Evolutionary conservation across 2,113 vertebrate genomes (phyloP), one percentile per base, ranked within the genome.

Genomic region (Sander lucioperca): DNA sequence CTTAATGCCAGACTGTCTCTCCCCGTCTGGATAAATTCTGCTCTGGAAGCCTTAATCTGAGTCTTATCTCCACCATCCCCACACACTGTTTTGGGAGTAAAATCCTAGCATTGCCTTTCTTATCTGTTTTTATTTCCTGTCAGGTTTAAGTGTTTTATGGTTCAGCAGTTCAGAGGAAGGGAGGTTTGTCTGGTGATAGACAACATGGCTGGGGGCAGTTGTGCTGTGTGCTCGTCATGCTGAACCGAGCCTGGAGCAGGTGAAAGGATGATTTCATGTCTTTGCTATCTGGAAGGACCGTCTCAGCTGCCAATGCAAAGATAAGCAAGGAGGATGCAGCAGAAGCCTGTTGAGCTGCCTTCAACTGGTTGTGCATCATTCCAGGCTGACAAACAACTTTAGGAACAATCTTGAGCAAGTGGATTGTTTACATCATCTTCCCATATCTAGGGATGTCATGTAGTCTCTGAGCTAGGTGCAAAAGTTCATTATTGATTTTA

Each of bases 191-290:
- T 78, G 77, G 51, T 84, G 91, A 86, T 79, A 91, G 90, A 90
- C 90, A 84, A 80, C 77, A 82, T 80, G 86, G 76, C 87, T 23
- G 48, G 53, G 63, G 80, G 83, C 54, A 75, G 78, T 66, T 85
- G 89, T 73, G 36, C 59, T 3, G 56, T 65, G 68, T 82, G 83
- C 71, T 79, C 45, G 57, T 89, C 85, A 75, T 67, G 72, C 82
- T 78, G 80, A 78, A 64, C 73, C 53, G 15, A 83, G 82, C 59
- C 79, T 11, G 21, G 56, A 85, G 89, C 90, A 88, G 85, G 85
- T 88, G 85, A 91, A 58, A 73, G 84, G 80, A 84, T 89, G 82
- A 92, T 89, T 92, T 90, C 79, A 86, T 86, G 86, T 90, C 84
- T 83, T 74, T 39, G 77, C 79, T 62, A 91, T 94, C 87, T 89